phyloP scores from a whole-genome alignment of 2,113 vertebrate genomes.

The Mirounga angustirostris region DNA sequence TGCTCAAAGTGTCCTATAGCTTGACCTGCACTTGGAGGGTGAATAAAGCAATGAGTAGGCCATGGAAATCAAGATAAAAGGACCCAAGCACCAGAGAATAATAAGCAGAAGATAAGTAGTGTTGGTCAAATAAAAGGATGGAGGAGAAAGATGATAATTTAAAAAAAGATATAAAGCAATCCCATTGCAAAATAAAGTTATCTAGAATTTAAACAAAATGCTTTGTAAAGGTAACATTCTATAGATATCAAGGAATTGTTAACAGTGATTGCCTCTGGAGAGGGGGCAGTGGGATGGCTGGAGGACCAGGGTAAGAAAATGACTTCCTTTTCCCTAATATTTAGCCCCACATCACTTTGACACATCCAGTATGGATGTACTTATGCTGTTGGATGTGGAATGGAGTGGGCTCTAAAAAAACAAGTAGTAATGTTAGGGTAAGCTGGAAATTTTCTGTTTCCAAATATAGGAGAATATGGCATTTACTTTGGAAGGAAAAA shows the following conservation, averaged over 20 bases:
- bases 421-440: neutral
- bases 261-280: neutral
- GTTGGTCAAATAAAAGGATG: neutral
- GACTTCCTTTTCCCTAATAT: neutral
- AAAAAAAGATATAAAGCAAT: neutral
- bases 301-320: neutral
- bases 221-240: neutral
- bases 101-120: neutral
- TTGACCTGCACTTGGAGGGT: neutral
- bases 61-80: neutral
- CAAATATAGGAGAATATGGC: neutral
- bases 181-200: neutral
- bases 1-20: neutral
- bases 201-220: neutral
- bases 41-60: neutral
- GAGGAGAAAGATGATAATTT: neutral
- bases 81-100: neutral
- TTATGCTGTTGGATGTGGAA: neutral
- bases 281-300: neutral
- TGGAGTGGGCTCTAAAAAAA: neutral
- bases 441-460: neutral
- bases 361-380: neutral
- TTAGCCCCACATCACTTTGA: neutral
- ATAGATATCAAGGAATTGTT: neutral
- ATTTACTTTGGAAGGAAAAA: slow-evolving; percentile 44